A percentile compares a stretch with the other conserved stretches of the same genome.
These are phyloP conservation scores for Lucilia cuprina DNA, from an alignment of 1,140 invertebrate genomes.

Conservation along the genomic window DNA sequence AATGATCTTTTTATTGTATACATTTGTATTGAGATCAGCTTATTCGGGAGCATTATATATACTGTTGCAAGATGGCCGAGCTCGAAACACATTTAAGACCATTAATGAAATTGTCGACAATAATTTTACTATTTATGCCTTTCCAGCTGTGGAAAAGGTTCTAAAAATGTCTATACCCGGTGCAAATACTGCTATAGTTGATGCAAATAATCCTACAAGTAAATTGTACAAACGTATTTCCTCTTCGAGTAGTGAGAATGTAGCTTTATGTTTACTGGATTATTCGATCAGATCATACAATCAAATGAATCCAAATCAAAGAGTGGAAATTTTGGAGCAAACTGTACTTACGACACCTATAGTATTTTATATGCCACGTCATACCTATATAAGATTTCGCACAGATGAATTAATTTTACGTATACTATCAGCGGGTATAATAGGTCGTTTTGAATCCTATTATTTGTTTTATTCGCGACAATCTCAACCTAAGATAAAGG, in stretches of 20 bases:
- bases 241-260: slow-evolving; percentile 37
- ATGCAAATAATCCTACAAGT: slow-evolving; percentile 1
- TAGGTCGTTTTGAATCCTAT: slow-evolving; percentile 5
- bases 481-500: slow-evolving; percentile 21
- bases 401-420: slow-evolving; percentile 47
- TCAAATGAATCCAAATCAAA: slow-evolving; percentile 32
- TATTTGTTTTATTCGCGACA: neutral
- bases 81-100: slow-evolving; percentile 39
- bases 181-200: neutral
- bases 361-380: slow-evolving; percentile 54
- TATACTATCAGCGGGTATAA: slow-evolving; percentile 51
- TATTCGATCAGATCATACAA: slow-evolving; percentile 41
- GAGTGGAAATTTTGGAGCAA: slow-evolving; percentile 39
- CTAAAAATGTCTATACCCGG: slow-evolving; percentile 23
- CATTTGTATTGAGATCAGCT: slow-evolving; percentile 50
- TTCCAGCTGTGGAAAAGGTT: slow-evolving; percentile 42
- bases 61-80: slow-evolving; percentile 50
- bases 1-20: slow-evolving; percentile 48
- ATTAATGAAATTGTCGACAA: slow-evolving; percentile 44
- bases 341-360: slow-evolving; percentile 48
- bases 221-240: slow-evolving; percentile 23
- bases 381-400: slow-evolving; percentile 48
- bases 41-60: slow-evolving; percentile 54
- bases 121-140: slow-evolving; percentile 46
- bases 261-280: slow-evolving; percentile 45